Conservation (phyloP, 1,140 invertebrate species). For the Lucilia cuprina region DNA sequence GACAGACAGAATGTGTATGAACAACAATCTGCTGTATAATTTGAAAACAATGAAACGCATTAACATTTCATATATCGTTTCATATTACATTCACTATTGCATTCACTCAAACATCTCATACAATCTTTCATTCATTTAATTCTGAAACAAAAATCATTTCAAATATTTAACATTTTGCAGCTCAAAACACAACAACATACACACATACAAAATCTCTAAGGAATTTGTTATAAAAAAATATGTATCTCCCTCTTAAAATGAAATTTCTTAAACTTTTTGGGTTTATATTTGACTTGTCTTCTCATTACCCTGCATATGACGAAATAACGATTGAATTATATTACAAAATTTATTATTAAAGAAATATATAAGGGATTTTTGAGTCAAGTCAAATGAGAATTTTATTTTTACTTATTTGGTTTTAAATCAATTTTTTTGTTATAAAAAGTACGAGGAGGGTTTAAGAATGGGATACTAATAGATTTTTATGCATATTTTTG, state of each 20-base stretch:
- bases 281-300: not conserved
- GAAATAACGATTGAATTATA: not conserved
- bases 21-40: not conserved
- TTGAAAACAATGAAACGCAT: slow-evolving; percentile 11
- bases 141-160: not conserved
- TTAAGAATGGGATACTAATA: not conserved
- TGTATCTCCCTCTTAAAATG: not conserved
- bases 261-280: not conserved
- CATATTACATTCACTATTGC: not conserved
- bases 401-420: not conserved
- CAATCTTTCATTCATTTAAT: not conserved
- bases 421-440: not conserved
- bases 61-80: not conserved
- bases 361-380: not conserved
- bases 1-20: not conserved
- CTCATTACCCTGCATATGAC: not conserved
- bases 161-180: not conserved
- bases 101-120: not conserved
- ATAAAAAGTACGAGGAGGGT: not conserved
- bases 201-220: not conserved
- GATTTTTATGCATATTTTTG: too few relatives aligned
- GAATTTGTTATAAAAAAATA: not conserved
- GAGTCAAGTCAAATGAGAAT: not conserved
- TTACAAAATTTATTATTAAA: not conserved
- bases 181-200: not conserved